Evolutionary conservation across 2,113 vertebrate genomes (phyloP), one percentile per base, ranked within the genome.

Genomic region (Tachysurus vachellii): DNA sequence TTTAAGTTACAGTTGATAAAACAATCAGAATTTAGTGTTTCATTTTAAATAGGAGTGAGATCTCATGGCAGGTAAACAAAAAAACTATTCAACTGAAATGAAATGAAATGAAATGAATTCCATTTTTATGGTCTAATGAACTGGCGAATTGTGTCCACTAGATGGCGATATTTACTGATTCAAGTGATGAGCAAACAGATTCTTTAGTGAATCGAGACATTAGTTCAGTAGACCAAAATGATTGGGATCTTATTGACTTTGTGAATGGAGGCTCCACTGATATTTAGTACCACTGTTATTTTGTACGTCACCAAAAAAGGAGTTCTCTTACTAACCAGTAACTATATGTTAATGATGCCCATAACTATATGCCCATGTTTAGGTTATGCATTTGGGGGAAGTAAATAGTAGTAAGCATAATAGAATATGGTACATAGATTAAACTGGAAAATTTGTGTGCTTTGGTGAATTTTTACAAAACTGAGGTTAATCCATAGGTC

Each of bases 121-220:
- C 11, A 12, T 7, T 62, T 64, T 23, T 16, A 68, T 7, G 0
- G 0, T 62, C 4, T 2, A 53, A 47, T 17, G 13, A 16, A 28
- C 2, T 16, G 14, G 5, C 47, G 9, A 14, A 10, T 1, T 31
- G 16, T 80, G n/a, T 31, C 53, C 77, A 53, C 53, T 57, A 80
- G 77, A 80, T 80, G 77, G 77, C 77, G 54, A 80, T 57, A 57
- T 80, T 57, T 21, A 80, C n/a, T 31, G 17, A 53, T n/a, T 77
- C 23, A n/a, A 53, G 10, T 7, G 23, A 56, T 17, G 26, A 54
- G 12, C 7, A 54, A 79, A 54, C 13, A 0, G 75, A 21, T 36
- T 36, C 3, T 57, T 57, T 12, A 54, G 28, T 77, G 75, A 54
- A n/a, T 53, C 47, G 23, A 50, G 12, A 14, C 11, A n/a, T 50